phyloP scores from a whole-genome alignment of 2,888 invertebrate species.

The Ormyrus thymus region DNA sequence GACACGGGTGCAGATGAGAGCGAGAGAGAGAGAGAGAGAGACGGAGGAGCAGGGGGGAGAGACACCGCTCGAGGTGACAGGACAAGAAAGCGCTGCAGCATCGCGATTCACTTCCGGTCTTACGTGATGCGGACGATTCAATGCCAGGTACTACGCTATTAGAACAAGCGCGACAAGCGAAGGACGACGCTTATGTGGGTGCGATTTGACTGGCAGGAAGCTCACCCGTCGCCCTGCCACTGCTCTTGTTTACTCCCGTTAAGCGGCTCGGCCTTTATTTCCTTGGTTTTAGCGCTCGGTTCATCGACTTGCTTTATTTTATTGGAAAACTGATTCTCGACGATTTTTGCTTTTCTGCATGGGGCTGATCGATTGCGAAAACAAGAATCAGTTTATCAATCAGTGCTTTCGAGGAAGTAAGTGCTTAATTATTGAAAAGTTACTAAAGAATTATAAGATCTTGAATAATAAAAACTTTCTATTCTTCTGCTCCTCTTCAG shows the following conservation, averaged over 20 bases:
- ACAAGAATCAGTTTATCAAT: too few species aligned
- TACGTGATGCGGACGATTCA: slow-evolving; percentile 44
- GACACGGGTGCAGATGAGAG: slow-evolving; percentile 38
- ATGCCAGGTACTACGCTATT: slow-evolving; percentile 54
- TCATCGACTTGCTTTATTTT: too few species aligned
- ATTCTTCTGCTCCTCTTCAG: too few species aligned
- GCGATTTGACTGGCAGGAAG: slow-evolving; percentile 17
- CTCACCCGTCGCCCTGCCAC: background rate
- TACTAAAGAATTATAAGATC: too few species aligned
- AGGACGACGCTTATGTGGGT: slow-evolving; percentile 4
- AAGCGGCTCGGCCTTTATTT: too few species aligned
- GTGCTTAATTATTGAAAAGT: too few species aligned
- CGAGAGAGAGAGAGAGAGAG: background rate
- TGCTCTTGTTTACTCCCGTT: background rate
- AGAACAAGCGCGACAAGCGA: slow-evolving; percentile 36
- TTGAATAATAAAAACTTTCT: too few species aligned
- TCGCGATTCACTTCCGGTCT: slow-evolving; percentile 55
- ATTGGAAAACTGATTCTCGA: too few species aligned
- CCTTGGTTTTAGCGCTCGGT: too few species aligned
- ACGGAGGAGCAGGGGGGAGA: background rate
- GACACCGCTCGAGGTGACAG: slow-evolving; percentile 40
- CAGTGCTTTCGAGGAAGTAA: too few species aligned
- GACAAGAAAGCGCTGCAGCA: slow-evolving; percentile 48
- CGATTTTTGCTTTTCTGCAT: too few species aligned
- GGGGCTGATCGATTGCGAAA: too few species aligned